Percentiles rank a stretch among this genome's conserved stretches.
Evolutionary conservation across 2,113 vertebrate species (phyloP).

Genomic region (Apistogramma diplotaenia): DNA sequence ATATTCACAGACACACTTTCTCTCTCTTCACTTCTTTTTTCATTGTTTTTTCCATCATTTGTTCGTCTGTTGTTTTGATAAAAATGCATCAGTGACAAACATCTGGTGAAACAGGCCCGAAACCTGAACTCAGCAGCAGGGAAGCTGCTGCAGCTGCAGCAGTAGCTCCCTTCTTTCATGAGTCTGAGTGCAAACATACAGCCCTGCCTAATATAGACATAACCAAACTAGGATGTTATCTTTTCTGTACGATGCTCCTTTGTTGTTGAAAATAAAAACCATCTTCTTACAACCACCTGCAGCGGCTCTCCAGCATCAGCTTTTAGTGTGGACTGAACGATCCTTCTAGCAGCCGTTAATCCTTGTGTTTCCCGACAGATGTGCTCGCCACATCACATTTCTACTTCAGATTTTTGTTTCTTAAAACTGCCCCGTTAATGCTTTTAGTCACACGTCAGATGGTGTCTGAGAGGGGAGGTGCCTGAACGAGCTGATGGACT

Average conservation of each 20-base stretch:
- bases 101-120: slow-evolving; percentile 98
- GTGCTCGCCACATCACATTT: slow-evolving; percentile 20
- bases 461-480: background rate
- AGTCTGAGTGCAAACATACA: slow-evolving; percentile 21
- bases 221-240: slow-evolving; percentile 65
- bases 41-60: slow-evolving; percentile 10
- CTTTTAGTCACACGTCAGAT: background rate
- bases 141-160: slow-evolving; percentile 91
- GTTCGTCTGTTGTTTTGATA: background rate
- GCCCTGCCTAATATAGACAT: slow-evolving; percentile 53
- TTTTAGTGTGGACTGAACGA: slow-evolving; percentile 60
- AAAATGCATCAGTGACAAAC: slow-evolving; percentile 85
- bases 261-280: slow-evolving; percentile 53
- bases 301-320: slow-evolving; percentile 56
- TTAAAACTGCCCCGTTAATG: background rate
- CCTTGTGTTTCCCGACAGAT: slow-evolving; percentile 37
- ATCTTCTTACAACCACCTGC: slow-evolving; percentile 40
- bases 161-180: slow-evolving; percentile 64
- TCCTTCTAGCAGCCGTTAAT: slow-evolving; percentile 32
- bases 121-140: slow-evolving; percentile 90
- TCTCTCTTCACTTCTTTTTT: slow-evolving; percentile 48
- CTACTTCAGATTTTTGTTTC: slow-evolving; percentile 22
- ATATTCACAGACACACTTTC: background rate
- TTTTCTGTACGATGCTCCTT: slow-evolving; percentile 64
- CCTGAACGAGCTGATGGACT: background rate